Evolutionary conservation across 1,140 invertebrate genomes (phyloP).

Genomic region (Ridgeia piscesae): DNA sequence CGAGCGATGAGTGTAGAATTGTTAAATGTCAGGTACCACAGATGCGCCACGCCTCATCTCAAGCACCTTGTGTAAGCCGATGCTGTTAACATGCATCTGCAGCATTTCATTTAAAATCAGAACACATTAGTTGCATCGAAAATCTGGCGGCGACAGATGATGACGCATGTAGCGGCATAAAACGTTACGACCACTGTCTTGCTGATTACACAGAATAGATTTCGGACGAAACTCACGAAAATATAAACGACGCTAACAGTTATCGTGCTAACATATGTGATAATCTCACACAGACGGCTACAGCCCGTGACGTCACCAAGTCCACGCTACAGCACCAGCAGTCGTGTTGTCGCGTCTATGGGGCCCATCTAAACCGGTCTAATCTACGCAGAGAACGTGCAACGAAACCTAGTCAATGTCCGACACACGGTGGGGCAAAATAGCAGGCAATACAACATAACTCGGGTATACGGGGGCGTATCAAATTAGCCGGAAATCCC

Average conservation of each 20-base stretch:
- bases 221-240: not conserved
- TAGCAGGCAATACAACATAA: too few species aligned
- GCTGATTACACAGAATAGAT: not conserved
- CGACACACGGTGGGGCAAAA: too few species aligned
- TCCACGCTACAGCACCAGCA: not conserved
- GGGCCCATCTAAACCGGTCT: too few species aligned
- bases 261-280: not conserved
- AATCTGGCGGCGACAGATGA: not conserved
- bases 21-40: not conserved
- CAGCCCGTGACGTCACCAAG: too few species aligned
- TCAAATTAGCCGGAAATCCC: too few species aligned
- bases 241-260: not conserved
- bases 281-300: not conserved
- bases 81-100: not conserved
- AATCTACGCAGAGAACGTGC: too few species aligned
- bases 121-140: not conserved
- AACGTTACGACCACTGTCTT: not conserved
- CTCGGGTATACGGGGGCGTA: too few species aligned
- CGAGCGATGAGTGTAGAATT: not conserved
- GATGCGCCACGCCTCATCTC: not conserved
- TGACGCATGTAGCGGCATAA: not conserved
- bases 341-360: not conserved
- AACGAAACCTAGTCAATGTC: too few species aligned
- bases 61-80: not conserved
- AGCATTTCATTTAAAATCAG: not conserved